Evolutionary conservation across 2,888 invertebrate genomes (phyloP).

Genomic region (Drosophila meridionalis): DNA sequence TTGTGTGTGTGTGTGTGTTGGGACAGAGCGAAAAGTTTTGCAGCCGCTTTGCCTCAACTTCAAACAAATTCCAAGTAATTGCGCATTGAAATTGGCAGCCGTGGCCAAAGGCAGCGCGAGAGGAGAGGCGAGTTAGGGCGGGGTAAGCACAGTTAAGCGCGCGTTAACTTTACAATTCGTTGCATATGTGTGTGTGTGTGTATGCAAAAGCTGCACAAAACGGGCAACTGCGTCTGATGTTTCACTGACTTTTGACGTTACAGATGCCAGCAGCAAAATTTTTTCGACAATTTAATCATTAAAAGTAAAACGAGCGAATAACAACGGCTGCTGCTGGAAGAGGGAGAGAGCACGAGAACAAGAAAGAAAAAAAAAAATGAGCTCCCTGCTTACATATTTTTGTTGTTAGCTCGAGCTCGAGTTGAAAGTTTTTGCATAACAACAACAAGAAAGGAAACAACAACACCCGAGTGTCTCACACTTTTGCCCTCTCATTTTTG

Average conservation of each 20-base stretch:
- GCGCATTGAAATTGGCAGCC: slow-evolving; percentile 66
- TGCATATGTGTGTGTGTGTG: slow-evolving; percentile 1
- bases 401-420: slow-evolving; percentile 12
- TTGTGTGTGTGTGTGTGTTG: slow-evolving; percentile 5
- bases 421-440: slow-evolving; percentile 24
- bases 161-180: slow-evolving; percentile 52
- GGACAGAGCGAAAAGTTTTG: slow-evolving; percentile 50
- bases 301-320: slow-evolving; percentile 46
- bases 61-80: slow-evolving; percentile 79
- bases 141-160: slow-evolving; percentile 47
- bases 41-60: slow-evolving; percentile 52
- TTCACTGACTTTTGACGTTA: slow-evolving; percentile 27
- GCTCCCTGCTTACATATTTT: slow-evolving; percentile 23
- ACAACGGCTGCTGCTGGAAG: slow-evolving; percentile 2
- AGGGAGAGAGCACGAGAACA: neutral
- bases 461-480: neutral
- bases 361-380: neutral
- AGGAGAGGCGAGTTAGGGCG: neutral
- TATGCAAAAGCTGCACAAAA: neutral
- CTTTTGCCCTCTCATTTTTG: neutral
- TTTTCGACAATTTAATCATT: slow-evolving; percentile 68
- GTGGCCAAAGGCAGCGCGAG: neutral
- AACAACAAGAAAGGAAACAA: slow-evolving; percentile 1
- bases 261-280: slow-evolving; percentile 30
- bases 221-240: slow-evolving; percentile 14